These are phyloP conservation scores for Epinephelus moara DNA, from an alignment of 2,113 vertebrate genomes.

Conservation along the genomic window DNA sequence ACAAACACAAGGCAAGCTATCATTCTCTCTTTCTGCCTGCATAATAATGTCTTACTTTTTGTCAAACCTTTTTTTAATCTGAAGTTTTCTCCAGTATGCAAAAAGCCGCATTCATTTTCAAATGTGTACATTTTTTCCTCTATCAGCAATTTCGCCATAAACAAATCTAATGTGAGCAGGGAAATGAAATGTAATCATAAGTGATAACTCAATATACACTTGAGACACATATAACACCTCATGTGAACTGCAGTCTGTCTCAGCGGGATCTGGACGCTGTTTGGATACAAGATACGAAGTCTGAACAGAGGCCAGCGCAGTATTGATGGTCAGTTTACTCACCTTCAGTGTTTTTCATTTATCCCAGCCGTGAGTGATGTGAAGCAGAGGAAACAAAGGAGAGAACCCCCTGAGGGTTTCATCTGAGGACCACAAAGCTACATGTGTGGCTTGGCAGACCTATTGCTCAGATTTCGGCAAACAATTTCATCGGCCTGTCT, in stretches of 20 bases:
- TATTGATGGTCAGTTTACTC: conserved; percentile 6
- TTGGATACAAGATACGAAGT: neutral
- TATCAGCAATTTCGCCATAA: neutral
- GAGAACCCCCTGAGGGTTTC: conserved; percentile 22
- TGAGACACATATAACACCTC: neutral
- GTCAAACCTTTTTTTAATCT: neutral
- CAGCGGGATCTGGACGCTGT: conserved; percentile 3
- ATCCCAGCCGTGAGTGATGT: neutral
- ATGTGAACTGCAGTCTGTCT: conserved; percentile 8
- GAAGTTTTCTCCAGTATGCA: neutral
- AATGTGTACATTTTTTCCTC: neutral
- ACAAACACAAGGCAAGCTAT: neutral
- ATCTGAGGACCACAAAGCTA: conserved; percentile 5
- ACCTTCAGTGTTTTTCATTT: conserved; percentile 15
- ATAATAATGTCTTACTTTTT: neutral
- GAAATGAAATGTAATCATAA: neutral
- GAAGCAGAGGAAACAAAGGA: conserved; percentile 23
- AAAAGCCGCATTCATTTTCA: neutral
- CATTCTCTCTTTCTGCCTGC: conserved; percentile 8
- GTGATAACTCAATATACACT: neutral
- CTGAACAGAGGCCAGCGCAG: neutral
- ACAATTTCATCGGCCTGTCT: conserved; percentile 24
- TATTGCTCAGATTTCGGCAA: conserved; percentile 35
- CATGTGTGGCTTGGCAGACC: conserved; percentile 51
- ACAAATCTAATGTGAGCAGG: neutral